Evolutionary conservation across 2,888 invertebrate genomes (phyloP).

Genomic region (Eretmocerus hayati): DNA sequence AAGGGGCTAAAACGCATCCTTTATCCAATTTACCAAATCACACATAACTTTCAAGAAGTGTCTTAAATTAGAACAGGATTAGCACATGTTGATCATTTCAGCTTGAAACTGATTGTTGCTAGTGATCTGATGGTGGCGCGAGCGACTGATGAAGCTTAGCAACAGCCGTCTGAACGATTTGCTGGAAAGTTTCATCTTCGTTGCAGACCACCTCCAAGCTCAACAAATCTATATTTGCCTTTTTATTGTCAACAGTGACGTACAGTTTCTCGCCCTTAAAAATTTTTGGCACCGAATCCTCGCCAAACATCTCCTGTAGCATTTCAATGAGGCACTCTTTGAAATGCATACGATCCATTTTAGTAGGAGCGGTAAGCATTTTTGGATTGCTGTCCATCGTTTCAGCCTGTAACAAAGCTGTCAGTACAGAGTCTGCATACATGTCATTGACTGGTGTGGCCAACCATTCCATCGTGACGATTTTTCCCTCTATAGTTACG

Average conservation of each 20-base stretch:
- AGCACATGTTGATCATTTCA: too few relatives aligned
- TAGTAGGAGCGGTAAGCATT: constrained; percentile 56
- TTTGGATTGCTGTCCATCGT: constrained; percentile 58
- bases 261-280: constrained; percentile 84
- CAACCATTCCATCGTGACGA: constrained; percentile 88
- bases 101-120: too few relatives aligned
- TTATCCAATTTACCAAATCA: too few relatives aligned
- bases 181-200: constrained; percentile 74
- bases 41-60: too few relatives aligned
- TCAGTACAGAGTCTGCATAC: constrained; percentile 93
- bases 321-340: constrained; percentile 86
- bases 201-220: constrained; percentile 74
- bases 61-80: too few relatives aligned
- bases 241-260: constrained; percentile 77
- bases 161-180: constrained; percentile 79
- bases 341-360: constrained; percentile 86
- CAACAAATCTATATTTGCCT: constrained; percentile 77
- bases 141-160: constrained; percentile 78
- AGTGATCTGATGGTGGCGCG: constrained; percentile 52
- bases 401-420: constrained; percentile 80
- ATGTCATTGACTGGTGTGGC: constrained; percentile 95
- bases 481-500: constrained; percentile 70
- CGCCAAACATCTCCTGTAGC: constrained; percentile 92
- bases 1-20: too few relatives aligned
- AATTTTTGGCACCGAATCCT: constrained; percentile 86